Base-by-base conservation (phyloP, 2,797 vertebrate species). In the Platalea minor region DNA sequence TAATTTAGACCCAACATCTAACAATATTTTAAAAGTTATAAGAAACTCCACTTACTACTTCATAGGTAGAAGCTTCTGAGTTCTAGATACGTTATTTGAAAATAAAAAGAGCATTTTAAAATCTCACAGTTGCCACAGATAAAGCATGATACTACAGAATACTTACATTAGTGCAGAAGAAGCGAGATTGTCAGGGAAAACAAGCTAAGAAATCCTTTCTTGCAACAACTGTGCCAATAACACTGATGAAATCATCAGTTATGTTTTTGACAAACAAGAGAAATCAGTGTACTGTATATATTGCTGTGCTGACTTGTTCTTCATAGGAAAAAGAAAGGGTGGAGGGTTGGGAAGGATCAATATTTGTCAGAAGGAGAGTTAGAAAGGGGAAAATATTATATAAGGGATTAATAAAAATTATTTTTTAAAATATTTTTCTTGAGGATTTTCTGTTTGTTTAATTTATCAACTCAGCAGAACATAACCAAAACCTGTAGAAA, bases 221-320 rank as follows among this genome's bases (percentile, higher is more conserved):
- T 85, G n/a, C 60, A 79, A 46, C 69, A 78, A 84, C 57, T 91
- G 53, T 91, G 61, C 76, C 87, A 95, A 77, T 92, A 94, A 75
- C 28, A 37, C 41, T 60, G 50, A 89, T 96, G 80, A 97, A 96
- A 93, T 91, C 60, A 96, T 94, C 63, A 63, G 33, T 94, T 79
- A 93, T 57, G 33, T 17, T 96, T 72, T 77, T 89, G 78, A 84
- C 64, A 91, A 91, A 60, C 26, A 79, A 74, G 41, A 80, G 69
- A 56, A 91, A 78, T 88, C 69, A 85, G 64, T n/a, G 29, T 85
- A 74, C 60, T 92, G 20, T 85, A 43, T 72, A 63, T 77, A 88
- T 75, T 89, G 29, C 76, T 92, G 48, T 68, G 25, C 53, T 89
- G 80, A 89, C 74, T 96, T 87, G 35, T 91, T 57, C 59, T 88